Evolutionary conservation across 2,888 invertebrate species (phyloP).

Genomic region (Microdon myrmicae): DNA sequence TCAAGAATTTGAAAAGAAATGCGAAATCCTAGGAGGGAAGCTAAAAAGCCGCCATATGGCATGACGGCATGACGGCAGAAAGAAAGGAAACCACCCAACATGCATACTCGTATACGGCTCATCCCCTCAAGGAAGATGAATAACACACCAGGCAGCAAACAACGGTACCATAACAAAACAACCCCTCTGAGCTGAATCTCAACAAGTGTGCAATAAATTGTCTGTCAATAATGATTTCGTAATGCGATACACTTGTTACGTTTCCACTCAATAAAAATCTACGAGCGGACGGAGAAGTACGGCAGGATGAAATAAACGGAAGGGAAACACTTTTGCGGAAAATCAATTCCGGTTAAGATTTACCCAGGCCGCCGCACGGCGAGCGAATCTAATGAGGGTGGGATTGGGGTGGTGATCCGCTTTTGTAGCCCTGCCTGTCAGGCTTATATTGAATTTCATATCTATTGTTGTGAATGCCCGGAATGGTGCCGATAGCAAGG

Average conservation of each 20-base stretch:
- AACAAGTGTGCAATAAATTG: constrained; percentile 56
- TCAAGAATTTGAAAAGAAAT: constrained; percentile 21
- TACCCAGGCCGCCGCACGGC: constrained; percentile 28
- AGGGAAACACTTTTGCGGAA: constrained; percentile 49
- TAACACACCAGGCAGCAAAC: constrained; percentile 36
- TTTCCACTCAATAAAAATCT: constrained; percentile 53
- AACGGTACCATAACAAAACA: constrained; percentile 29
- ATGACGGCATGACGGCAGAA: constrained; percentile 21
- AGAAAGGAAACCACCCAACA: constrained; percentile 17
- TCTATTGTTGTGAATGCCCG: constrained; percentile 19
- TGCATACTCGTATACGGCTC: neutral
- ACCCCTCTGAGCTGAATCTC: constrained; percentile 49
- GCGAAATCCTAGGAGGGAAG: constrained; percentile 22
- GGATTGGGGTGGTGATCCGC: constrained; percentile 11
- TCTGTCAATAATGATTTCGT: constrained; percentile 56
- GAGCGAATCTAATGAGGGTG: constrained; percentile 8
- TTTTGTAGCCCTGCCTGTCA: constrained; percentile 28
- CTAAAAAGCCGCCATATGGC: constrained; percentile 27
- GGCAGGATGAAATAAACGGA: constrained; percentile 47
- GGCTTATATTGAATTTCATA: constrained; percentile 43
- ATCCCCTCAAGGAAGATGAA: constrained; percentile 14
- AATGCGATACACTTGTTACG: constrained; percentile 56
- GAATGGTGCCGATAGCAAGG: too few species aligned
- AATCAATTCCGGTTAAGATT: constrained; percentile 52
- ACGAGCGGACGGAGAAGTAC: constrained; percentile 47